Percentiles rank a stretch among this genome's conserved stretches.
phyloP scores from a whole-genome alignment of 2,113 vertebrate species.

The Mus pahari region DNA sequence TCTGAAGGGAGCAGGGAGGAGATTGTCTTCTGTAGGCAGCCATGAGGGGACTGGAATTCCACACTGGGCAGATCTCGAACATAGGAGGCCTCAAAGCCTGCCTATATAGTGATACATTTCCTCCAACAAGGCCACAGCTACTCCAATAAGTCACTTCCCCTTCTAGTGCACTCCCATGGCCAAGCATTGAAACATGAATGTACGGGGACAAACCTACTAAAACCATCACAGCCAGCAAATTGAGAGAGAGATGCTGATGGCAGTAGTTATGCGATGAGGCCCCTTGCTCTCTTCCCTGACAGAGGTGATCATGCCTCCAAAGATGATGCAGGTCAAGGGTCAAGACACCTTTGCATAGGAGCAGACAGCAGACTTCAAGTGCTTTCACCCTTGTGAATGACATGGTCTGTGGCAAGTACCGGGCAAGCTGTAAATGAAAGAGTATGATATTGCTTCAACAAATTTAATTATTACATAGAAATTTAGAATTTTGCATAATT shows the following conservation, averaged over 20 bases:
- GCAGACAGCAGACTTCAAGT: neutral
- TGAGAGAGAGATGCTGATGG: neutral
- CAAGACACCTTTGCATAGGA: neutral
- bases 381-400: neutral
- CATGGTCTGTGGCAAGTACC: neutral
- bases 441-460: neutral
- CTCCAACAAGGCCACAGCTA: too few species aligned
- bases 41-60: too few species aligned
- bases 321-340: neutral
- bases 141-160: too few species aligned
- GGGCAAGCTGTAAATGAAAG: neutral
- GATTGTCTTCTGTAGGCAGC: too few species aligned
- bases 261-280: accelerated
- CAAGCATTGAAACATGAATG: too few species aligned
- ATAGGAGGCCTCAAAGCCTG: too few species aligned
- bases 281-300: neutral
- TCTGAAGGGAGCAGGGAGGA: too few species aligned
- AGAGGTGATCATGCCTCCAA: neutral
- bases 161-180: too few species aligned
- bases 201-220: too few species aligned
- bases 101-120: too few species aligned
- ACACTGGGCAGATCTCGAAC: too few species aligned
- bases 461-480: neutral
- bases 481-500: constrained; percentile 58
- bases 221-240: neutral